Evolutionary conservation across 2,888 invertebrate genomes (phyloP), one percentile per base, ranked within the genome.

Genomic region (Apantesis nais): DNA sequence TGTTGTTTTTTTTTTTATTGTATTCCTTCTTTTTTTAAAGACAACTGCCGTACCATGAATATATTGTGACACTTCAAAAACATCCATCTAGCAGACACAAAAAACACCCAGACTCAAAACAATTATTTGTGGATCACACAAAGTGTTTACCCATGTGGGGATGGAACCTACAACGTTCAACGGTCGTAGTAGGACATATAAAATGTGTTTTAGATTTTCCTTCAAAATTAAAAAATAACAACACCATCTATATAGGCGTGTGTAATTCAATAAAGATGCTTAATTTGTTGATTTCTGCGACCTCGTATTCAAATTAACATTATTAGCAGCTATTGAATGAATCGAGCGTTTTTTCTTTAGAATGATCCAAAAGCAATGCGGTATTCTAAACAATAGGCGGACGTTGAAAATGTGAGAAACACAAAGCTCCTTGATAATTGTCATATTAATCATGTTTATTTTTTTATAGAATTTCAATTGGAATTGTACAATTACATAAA

Each of bases 341-440:
- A 83, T 77, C 80, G 70, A 78, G 73, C 65, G 79, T 85, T 88
- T 87, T 86, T 82, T 80, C 78, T 79, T 62, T 76, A 67, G 78
- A 76, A 79, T 80, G 78, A 77, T 83, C 77, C 80, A 82, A 83
- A 83, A 82, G 76, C 77, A 75, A 68, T 75, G 77, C 22, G 74
- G 61, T 16, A 72, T 71, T 64, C 74, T 82, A 86, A 81, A 93
- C 93, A 93, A 93, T 93, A 86, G 88, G 76, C 93, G 93, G 92
- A 92, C 88, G 90, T 89, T 82, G 80, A 83, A 85, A 88, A 90
- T 91, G 89, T 90, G 90, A 89, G 88, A 88, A 88, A 87, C 86
- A 86, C 82, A 81, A 78, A 82, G 76, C 80, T 80, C 81, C 83
- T 83, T 80, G 78, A 82, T 82, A 79, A 77, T 80, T 80, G 81